Evolutionary conservation across 1,140 invertebrate species (phyloP), one percentile per base, ranked within the genome.

Genomic region (Conus ventricosus): DNA sequence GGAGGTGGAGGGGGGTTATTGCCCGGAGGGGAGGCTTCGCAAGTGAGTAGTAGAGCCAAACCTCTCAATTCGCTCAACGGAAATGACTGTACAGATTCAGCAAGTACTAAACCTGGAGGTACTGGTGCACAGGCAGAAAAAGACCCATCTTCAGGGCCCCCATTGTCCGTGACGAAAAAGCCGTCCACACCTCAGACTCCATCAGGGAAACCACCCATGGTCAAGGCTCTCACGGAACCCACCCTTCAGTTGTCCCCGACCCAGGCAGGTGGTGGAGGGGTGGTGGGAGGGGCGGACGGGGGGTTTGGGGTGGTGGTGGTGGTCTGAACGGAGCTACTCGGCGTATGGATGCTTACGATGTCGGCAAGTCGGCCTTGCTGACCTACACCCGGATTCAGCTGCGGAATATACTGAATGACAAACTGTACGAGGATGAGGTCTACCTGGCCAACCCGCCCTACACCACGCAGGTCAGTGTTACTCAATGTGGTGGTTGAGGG

Each of bases 371-470:
- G 3, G 97, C 97, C 93, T 96, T 98, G 90, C 96, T 97, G 89
- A 97, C 97, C 92, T 97, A 97, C 91, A 97, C 97, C 1, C 97
- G 97, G 91, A 96, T 97, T 90, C 97, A 98, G 94, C 95, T 98
- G 76, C 97, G 97, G 93, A 96, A 96, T 88, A 95, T 98, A 90
- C 96, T 98, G 57, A 96, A 97, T 90, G 97, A 98, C 92, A 97
- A 97, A 93, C 96, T 98, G 76, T 96, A 96, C 87, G 97, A 97
- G 94, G 98, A 98, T 94, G 97, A 97, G 85, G 97, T 98, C 93
- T 96, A 97, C 87, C 96, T 99, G 86, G 97, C 97, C 88, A 96
- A 97, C 93, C 97, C 98, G 95, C 98, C 98, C 53, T 99, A 98
- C 95, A 98, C 97, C 17, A 98, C 97, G 95, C 96, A 97, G 97